phyloP scores from a whole-genome alignment of 2,888 invertebrate genomes.

The Melitaea athalia region DNA sequence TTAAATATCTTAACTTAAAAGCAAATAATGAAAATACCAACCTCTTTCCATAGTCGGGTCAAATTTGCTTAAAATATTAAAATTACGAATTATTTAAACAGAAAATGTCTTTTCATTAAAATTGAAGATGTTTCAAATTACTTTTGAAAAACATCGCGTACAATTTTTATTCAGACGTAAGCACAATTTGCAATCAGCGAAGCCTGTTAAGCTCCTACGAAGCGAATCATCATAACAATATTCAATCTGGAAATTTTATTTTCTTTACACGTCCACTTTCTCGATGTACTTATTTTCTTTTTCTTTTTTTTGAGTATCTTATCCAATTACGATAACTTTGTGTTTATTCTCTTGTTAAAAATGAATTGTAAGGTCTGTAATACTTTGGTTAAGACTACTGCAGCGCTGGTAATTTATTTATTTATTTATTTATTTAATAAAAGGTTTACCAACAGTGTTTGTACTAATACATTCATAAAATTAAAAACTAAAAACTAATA shows the following conservation, averaged over 20 bases:
- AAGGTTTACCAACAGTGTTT: no score
- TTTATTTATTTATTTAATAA: no score
- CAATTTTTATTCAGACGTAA: slow-evolving; percentile 71
- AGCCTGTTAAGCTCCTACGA: slow-evolving; percentile 56
- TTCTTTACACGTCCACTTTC: slow-evolving; percentile 25
- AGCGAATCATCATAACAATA: slow-evolving; percentile 40
- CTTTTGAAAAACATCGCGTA: slow-evolving; percentile 51
- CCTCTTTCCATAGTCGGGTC: no score
- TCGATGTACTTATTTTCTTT: slow-evolving; percentile 6
- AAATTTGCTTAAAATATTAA: neutral
- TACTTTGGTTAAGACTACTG: no score
- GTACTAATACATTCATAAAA: no score
- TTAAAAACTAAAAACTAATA: no score
- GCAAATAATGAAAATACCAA: neutral
- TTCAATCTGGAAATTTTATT: slow-evolving; percentile 35
- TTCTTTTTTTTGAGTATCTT: neutral
- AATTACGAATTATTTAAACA: neutral
- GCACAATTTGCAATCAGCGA: slow-evolving; percentile 77
- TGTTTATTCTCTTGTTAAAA: neutral
- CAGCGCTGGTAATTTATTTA: no score
- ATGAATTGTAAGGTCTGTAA: no score
- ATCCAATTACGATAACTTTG: neutral
- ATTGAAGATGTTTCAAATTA: neutral
- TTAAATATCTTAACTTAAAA: neutral
- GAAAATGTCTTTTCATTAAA: neutral